Percentiles rank a stretch among this genome's conserved stretches.
These are phyloP conservation scores for Andrena minutula DNA, from an alignment of 2,888 invertebrate genomes.

Conservation along the genomic window DNA sequence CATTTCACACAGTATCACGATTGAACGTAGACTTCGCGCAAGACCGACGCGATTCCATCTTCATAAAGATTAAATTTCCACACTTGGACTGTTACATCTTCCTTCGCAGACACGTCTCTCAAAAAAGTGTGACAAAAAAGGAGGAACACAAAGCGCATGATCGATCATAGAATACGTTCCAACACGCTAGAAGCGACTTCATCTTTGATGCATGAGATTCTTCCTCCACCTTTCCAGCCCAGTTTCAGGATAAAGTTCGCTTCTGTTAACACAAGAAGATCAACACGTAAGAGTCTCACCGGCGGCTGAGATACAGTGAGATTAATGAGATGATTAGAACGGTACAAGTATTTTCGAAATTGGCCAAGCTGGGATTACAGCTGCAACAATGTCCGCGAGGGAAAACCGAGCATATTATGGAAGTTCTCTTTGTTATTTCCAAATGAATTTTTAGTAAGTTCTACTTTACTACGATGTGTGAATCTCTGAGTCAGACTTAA, in stretches of 20 bases:
- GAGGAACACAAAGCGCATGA: background rate
- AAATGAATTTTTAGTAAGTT: constrained; percentile 17
- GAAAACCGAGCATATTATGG: constrained; percentile 6
- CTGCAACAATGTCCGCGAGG: constrained; percentile 3
- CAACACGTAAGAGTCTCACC: constrained; percentile 44
- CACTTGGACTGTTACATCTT: background rate
- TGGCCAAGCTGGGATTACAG: constrained; percentile 23
- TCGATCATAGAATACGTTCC: constrained; percentile 29
- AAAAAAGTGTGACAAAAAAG: background rate
- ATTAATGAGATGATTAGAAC: constrained; percentile 42
- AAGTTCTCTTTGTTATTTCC: constrained; percentile 23
- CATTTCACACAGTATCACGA: background rate
- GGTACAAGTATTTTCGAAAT: constrained; percentile 41
- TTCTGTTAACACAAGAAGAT: constrained; percentile 30
- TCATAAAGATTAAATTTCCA: background rate
- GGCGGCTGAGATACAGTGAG: constrained; percentile 24
- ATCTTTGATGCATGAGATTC: constrained; percentile 50
- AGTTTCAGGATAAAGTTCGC: constrained; percentile 4
- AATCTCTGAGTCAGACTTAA: too few species aligned
- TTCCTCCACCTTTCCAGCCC: constrained; percentile 9
- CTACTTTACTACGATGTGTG: too few species aligned
- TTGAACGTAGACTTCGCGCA: background rate
- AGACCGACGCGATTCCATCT: background rate
- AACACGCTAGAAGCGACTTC: constrained; percentile 30
- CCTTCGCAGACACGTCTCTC: background rate